Evolutionary conservation across 2,113 vertebrate genomes (phyloP), one percentile per base, ranked within the genome.

Genomic region (Leptosomus discolor): DNA sequence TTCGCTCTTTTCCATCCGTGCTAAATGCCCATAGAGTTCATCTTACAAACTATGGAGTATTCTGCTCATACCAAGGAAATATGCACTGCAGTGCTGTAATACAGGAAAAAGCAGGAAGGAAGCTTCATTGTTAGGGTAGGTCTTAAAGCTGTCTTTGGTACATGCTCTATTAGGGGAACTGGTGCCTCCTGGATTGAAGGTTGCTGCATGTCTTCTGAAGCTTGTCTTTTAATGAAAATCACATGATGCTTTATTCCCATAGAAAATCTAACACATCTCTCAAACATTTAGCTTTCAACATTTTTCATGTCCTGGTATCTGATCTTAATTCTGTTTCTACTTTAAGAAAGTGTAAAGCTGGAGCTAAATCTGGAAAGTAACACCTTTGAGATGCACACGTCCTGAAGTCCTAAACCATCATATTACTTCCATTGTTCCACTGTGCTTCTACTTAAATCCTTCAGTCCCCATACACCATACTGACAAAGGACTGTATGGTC

Each of bases 111-210:
- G 8, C 50, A 69, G 51, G 15, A 75, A 61, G 34, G 53, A 34
- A n/a, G 24, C 8, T 36, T 61, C n/a, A 4, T 57, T 75, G 19
- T 79, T 60, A 37, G 27, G 23, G 23, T 29, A 26, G 13, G 2
- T 76, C n/a, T 80, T 67, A 50, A 57, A 84, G 41, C 46, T 57
- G 41, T 53, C 41, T 63, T 70, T 60, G 51, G 9, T 68, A 30
- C 0, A 0, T 0, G 1, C 20, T 53, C 8, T 64, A 0, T 23
- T 53, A 43, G 41, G 15, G 19, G 2, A 54, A 48, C 37, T 71
- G 2, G 0, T 92, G 21, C 23, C 24, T 93, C 22, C 61, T 75
- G 61, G 37, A 58, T 29, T 63, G 16, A 76, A 73, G 21, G 26
- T 78, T 84, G 36, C 27, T 87, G 15, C 19, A 3, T 36, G 26